Base-by-base conservation (phyloP, 2,888 invertebrate genomes). In the Pachliopta kotzebuea region DNA sequence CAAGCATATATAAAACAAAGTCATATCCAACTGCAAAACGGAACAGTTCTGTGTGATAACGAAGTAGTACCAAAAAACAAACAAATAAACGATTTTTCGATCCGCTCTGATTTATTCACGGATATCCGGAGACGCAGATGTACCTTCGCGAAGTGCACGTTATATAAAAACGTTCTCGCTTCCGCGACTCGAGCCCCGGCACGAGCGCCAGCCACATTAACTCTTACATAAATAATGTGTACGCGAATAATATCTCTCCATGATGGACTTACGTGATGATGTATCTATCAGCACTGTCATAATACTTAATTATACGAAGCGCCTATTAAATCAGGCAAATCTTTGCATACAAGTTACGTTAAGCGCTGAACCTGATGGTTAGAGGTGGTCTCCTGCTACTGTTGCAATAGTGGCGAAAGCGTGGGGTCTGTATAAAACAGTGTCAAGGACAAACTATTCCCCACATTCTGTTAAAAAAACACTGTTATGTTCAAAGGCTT, bases 161-260 rank as follows among this genome's bases (percentile, higher is more conserved):
- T 62, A 65, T 24, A 65, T 65, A 65, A 62, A 65, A 65, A 57
- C 24, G 57, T 18, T 18, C 23, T 29, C 31, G 53, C 65, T 52
- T 55, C 55, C 55, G 49, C 57, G 29, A 26, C 58, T 58, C 55
- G 11, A 53, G 52, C 23, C 49, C 45, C 21, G n/a, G 45, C 23
- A 24, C 61, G 53, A 56, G 59, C 49, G 31, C 49, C 49, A 26
- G 49, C 26, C 50, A 50, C 55, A 66, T 59, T 62, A 37, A 52
- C 18, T 42, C 29, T 66, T 66, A 61, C 62, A 62, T 66, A 66
- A 66, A 62, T 59, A 56, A 65, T 62, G 59, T 56, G 56, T 42
- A 59, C 55, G 18, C 26, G 42, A 49, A 62, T 66, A 62, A 62
- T 59, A 52, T 42, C 55, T 66, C 55, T 62, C 65, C 29, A 59